A percentile compares a stretch with the other conserved stretches of the same genome.
Evolutionary conservation across 2,797 vertebrate genomes (phyloP).

Genomic region (Enteromius afrohamiltoni): DNA sequence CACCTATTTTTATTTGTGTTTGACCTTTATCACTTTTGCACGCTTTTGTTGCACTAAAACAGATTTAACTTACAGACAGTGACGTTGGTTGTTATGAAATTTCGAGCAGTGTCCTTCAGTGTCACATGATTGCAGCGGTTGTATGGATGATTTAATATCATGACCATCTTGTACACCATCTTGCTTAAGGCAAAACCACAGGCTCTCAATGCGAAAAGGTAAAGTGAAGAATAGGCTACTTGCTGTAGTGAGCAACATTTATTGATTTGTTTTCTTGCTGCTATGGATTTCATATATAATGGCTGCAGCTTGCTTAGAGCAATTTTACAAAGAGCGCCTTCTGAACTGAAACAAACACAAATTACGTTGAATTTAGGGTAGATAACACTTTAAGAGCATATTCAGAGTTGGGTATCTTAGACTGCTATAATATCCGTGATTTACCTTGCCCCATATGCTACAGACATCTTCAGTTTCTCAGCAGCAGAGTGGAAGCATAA

Average conservation of each 20-base stretch:
- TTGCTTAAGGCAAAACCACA: background rate
- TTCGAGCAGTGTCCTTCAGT: no score
- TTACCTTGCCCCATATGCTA: slow-evolving; percentile 38
- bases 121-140: background rate
- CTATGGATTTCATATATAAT: background rate
- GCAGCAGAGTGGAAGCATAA: slow-evolving; percentile 44
- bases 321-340: background rate
- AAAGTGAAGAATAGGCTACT: background rate
- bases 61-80: background rate
- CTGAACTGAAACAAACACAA: slow-evolving; percentile 23
- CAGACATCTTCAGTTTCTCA: slow-evolving; percentile 41
- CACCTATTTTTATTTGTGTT: background rate
- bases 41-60: background rate
- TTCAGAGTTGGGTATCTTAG: slow-evolving; percentile 4
- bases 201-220: background rate
- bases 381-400: slow-evolving; percentile 42
- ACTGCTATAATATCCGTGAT: slow-evolving; percentile 28
- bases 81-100: background rate
- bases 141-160: background rate
- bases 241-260: background rate
- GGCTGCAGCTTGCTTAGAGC: background rate
- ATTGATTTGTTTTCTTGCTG: background rate
- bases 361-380: slow-evolving; percentile 19
- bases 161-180: background rate
- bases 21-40: background rate